A percentile compares a stretch with the other conserved stretches of the same genome.
Conservation (phyloP, 1,140 invertebrate species). For the Sycobia sp. region DNA sequence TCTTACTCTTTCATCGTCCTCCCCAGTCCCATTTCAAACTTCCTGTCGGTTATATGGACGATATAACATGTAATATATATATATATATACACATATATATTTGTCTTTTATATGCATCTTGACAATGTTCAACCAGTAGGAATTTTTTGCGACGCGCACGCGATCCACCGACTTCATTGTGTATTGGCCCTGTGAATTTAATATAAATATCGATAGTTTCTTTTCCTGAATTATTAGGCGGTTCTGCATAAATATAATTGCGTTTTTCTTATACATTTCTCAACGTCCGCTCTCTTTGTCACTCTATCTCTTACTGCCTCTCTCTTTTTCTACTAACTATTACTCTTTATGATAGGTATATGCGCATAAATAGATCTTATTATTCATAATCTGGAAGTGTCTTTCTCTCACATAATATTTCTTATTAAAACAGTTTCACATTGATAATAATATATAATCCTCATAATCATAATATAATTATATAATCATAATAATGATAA, state of each 20-base stretch:
- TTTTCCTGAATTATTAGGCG: conserved; percentile 29
- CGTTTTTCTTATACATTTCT: conserved; percentile 1
- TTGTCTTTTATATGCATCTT: too few species aligned
- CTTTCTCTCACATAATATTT: conserved; percentile 4
- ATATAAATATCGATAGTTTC: conserved; percentile 11
- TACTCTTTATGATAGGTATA: conserved; percentile 11
- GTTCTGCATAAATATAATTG: not conserved
- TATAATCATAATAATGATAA: conserved; percentile 26
- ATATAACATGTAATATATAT: conserved; percentile 1
- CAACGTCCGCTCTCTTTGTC: too few species aligned
- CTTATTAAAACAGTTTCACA: conserved; percentile 26
- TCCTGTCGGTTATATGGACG: too few species aligned
- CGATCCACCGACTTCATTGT: too few species aligned
- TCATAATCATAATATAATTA: conserved; percentile 29
- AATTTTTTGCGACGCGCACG: conserved; percentile 9
- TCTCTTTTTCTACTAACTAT: not conserved
- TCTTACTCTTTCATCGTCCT: too few species aligned
- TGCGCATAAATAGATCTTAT: conserved; percentile 16
- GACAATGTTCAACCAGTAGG: conserved; percentile 1
- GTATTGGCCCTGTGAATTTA: too few species aligned
- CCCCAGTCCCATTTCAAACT: too few species aligned
- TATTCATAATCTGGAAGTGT: conserved; percentile 26
- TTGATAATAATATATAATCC: conserved; percentile 39
- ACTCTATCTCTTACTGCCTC: not conserved
- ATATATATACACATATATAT: not conserved